A percentile compares a stretch with the other conserved stretches of the same genome.
These are phyloP conservation scores for Poeciliopsis paucimaculata DNA, from an alignment of 2,797 vertebrate genomes.

Conservation along the genomic window DNA sequence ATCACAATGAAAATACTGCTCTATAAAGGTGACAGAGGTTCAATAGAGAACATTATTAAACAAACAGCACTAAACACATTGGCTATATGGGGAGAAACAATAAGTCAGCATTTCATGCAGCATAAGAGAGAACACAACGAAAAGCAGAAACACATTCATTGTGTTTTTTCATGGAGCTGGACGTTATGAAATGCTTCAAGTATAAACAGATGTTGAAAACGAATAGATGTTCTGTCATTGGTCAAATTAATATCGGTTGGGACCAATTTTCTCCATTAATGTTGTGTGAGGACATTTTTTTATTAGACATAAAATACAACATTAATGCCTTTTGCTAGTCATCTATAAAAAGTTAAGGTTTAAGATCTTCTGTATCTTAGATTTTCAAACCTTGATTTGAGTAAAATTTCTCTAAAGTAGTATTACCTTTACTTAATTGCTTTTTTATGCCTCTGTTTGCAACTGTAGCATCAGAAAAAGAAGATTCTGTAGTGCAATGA, in stretches of 20 bases:
- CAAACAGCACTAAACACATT: background rate
- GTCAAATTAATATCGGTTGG: background rate
- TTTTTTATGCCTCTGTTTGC: background rate
- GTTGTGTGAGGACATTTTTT: background rate
- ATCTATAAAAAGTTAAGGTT: background rate
- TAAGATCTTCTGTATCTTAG: background rate
- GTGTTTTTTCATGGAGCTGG: background rate
- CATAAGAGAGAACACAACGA: background rate
- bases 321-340: background rate
- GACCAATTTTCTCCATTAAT: background rate
- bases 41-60: background rate
- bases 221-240: background rate
- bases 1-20: background rate
- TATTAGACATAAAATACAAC: background rate
- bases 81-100: background rate
- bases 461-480: background rate
- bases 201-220: background rate
- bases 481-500: background rate
- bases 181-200: background rate
- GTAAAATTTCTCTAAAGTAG: background rate
- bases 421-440: background rate
- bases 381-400: background rate
- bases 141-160: background rate
- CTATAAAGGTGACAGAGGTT: background rate
- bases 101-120: background rate